Conservation (phyloP, 2,797 vertebrate genomes). For the Agapornis canus region DNA sequence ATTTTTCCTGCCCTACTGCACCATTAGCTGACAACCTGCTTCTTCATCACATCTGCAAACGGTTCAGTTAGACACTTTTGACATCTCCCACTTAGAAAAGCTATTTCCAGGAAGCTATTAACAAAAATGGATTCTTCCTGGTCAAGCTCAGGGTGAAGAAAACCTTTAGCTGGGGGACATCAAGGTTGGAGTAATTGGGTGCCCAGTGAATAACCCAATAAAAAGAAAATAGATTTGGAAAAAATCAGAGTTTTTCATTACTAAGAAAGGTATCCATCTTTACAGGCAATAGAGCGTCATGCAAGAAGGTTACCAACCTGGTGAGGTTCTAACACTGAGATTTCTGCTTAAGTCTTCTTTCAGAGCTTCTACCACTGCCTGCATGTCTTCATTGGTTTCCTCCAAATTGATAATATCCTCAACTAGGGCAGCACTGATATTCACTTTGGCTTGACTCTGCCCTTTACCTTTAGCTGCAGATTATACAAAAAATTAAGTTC, state of each 20-base stretch:
- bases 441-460: constrained; percentile 84
- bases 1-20: constrained; percentile 79
- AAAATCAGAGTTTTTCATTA: not conserved
- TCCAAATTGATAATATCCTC: constrained; percentile 91
- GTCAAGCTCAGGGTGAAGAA: constrained; percentile 75
- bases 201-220: not conserved
- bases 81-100: constrained; percentile 80
- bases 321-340: constrained; percentile 88
- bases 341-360: constrained; percentile 92
- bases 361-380: constrained; percentile 80
- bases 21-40: constrained; percentile 81
- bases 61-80: constrained; percentile 78
- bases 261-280: not conserved
- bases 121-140: constrained; percentile 82
- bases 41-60: constrained; percentile 87
- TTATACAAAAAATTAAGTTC: not conserved
- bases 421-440: constrained; percentile 87
- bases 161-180: constrained; percentile 35
- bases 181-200: constrained; percentile 16
- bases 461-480: constrained; percentile 88
- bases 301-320: constrained; percentile 79
- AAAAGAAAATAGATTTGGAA: not conserved
- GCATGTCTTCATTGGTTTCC: constrained; percentile 86
- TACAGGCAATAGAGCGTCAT: not conserved
- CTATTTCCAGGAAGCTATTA: constrained; percentile 85